These are phyloP conservation scores for Ganaspis brasiliensis DNA, from an alignment of 2,888 invertebrate genomes.

Conservation along the genomic window DNA sequence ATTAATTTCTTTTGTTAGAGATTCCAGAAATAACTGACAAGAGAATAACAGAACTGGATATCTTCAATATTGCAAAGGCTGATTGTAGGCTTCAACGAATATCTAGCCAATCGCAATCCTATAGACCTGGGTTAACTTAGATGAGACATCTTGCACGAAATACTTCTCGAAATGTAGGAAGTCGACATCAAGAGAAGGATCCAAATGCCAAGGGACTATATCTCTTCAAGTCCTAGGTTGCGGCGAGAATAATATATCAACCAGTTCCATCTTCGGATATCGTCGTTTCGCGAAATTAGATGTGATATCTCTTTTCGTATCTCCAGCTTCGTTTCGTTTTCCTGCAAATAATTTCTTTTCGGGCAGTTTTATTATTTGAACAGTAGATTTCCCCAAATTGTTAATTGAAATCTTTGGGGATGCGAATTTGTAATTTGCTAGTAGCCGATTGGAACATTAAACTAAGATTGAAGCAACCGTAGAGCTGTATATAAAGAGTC, in stretches of 20 bases:
- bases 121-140: neutral
- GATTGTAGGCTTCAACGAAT: constrained; percentile 4
- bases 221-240: constrained; percentile 17
- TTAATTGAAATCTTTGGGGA: too few relatives aligned
- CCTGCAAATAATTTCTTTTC: neutral
- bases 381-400: neutral
- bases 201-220: constrained; percentile 23
- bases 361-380: constrained; percentile 3
- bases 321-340: constrained; percentile 13
- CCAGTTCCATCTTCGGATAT: constrained; percentile 33
- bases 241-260: constrained; percentile 37
- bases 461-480: too few relatives aligned
- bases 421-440: too few relatives aligned
- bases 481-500: too few relatives aligned
- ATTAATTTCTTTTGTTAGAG: too few relatives aligned
- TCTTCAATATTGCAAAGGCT: neutral
- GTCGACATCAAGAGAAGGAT: constrained; percentile 23
- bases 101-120: neutral
- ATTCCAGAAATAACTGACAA: too few relatives aligned
- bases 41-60: too few relatives aligned
- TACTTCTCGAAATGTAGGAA: constrained; percentile 8
- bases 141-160: neutral
- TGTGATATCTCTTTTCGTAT: constrained; percentile 28
- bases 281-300: constrained; percentile 40
- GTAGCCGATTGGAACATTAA: too few relatives aligned